Evolutionary conservation across 2,113 vertebrate species (phyloP).

Genomic region (Gracilinanus agilis): DNA sequence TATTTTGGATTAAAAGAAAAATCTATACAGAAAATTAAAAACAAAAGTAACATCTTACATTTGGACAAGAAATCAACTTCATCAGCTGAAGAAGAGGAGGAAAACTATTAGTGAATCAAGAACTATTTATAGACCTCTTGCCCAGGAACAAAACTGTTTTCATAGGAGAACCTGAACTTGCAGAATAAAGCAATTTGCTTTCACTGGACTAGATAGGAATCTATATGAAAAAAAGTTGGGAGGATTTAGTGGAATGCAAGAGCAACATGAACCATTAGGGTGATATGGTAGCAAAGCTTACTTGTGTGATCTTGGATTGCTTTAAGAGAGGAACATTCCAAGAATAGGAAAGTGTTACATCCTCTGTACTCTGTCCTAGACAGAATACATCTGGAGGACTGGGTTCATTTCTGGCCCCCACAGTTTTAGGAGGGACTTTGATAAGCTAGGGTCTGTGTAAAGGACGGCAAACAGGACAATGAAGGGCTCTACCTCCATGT

Average conservation of each 20-base stretch:
- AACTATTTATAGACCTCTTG: neutral
- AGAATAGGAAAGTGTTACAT: neutral
- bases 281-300: neutral
- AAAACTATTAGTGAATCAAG: neutral
- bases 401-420: neutral
- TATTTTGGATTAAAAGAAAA: too few relatives aligned
- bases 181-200: neutral
- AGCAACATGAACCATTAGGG: neutral
- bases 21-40: too few relatives aligned
- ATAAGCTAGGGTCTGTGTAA: neutral
- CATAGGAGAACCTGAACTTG: neutral
- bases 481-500: neutral
- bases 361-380: neutral
- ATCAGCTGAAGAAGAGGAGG: neutral
- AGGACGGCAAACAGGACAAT: neutral
- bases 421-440: neutral
- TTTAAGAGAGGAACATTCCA: neutral
- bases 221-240: neutral
- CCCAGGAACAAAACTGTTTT: neutral
- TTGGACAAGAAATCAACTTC: neutral
- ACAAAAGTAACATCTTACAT: neutral
- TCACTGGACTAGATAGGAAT: neutral
- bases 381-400: neutral
- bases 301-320: neutral
- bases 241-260: neutral